A percentile compares a stretch with the other conserved stretches of the same genome.
Conservation (phyloP, 2,113 vertebrate species). For the Pipa parva region DNA sequence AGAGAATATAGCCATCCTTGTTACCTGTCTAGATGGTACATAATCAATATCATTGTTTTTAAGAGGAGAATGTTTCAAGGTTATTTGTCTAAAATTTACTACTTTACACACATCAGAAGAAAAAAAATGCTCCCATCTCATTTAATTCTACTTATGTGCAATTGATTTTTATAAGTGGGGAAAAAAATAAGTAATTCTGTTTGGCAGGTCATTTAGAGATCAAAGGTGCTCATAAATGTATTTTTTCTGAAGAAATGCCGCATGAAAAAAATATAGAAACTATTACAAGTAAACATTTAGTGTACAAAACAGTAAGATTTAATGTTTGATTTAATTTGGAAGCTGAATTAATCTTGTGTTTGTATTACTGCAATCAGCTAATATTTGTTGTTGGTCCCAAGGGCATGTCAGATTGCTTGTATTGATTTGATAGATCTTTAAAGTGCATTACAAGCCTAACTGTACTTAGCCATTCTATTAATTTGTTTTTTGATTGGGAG, state of each 20-base stretch:
- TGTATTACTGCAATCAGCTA: slow-evolving; percentile 12
- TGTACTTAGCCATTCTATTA: slow-evolving; percentile 31
- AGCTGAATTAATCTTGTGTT: slow-evolving; percentile 37
- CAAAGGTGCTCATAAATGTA: slow-evolving; percentile 1
- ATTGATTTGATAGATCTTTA: slow-evolving; percentile 38
- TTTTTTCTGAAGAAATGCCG: slow-evolving; percentile 12
- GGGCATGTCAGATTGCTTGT: slow-evolving; percentile 24
- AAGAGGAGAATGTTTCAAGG: background rate
- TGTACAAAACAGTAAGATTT: slow-evolving; percentile 11
- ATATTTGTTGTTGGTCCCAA: slow-evolving; percentile 39
- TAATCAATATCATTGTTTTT: slow-evolving; percentile 27
- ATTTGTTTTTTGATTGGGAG: slow-evolving; percentile 22
- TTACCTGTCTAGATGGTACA: background rate
- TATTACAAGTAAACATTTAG: background rate
- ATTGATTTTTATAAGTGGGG: slow-evolving; percentile 21
- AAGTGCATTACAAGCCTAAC: slow-evolving; percentile 33
- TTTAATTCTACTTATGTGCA: slow-evolving; percentile 19
- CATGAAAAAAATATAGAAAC: background rate
- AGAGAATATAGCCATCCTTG: background rate
- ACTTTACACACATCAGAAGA: background rate
- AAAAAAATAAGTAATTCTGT: background rate
- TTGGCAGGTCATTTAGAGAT: background rate
- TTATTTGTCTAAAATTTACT: slow-evolving; percentile 14
- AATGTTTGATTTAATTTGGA: slow-evolving; percentile 39
- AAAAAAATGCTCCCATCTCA: background rate